Base-by-base conservation (phyloP, 37 sponge, comb jelly and placozoan genomes). In the Agelas oroides region DNA sequence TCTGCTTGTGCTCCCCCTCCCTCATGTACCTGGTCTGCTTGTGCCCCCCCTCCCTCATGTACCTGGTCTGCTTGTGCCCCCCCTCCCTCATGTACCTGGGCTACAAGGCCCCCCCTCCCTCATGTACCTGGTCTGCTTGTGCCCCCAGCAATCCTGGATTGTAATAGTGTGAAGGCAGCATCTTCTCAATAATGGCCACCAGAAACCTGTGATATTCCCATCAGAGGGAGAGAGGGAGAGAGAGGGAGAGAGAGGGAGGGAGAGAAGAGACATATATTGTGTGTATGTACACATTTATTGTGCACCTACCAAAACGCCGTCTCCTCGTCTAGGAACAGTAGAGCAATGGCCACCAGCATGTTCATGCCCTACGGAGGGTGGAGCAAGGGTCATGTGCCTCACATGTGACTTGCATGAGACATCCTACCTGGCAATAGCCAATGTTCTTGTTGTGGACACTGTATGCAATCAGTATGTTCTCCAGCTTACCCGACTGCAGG, bases 261-360 rank as follows among this genome's bases (percentile, higher is more conserved):
- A 13, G 40, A 32, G 33, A 65, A 41, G 80, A 1, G 16, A 13
- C 6, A 27, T 33, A 68, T 5, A 33, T 14, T 65, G 65, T 24
- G 24, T 24, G 13, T 14, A 28, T 24, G 30, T 8, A 73, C 14
- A 54, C 17, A 12, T 23, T 5, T 27, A 12, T 61, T 3, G 23
- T 28, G 59, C 6, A 60, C 70, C 40, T 57, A 94, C 95, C 95
- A 94, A 38, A 94, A 94, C 3, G 81, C 40, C 0, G 76, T 84
- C 70, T 94, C 95, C 70, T 94, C 95, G 63, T 93, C 89, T 5
- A 94, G 88, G 31, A 75, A 84, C 60, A 94, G 77, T 8, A 94
- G 82, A 28, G 82, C 78, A 30, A 94, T 21, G 2, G 95, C 95
- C 54, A 84, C 95, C 34, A 94, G 5, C 82, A 90, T 83, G 65